phyloP scores from a whole-genome alignment of 2,888 invertebrate genomes.

The Lathronympha strigana region DNA sequence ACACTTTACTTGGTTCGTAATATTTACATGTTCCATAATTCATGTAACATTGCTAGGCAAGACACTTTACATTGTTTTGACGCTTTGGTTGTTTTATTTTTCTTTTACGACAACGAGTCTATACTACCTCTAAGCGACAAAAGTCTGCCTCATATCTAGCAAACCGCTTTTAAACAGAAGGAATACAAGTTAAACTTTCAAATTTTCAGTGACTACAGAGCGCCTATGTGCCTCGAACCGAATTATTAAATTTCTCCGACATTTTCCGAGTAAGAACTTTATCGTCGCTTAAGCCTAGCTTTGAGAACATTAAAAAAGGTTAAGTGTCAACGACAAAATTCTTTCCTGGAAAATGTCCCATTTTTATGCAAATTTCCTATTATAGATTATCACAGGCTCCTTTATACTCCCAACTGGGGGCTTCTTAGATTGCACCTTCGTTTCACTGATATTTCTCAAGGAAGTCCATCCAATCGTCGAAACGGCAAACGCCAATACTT shows the following conservation, averaged over 20 bases:
- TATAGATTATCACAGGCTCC: conserved; percentile 80
- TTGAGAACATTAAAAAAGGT: not conserved
- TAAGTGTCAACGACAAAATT: conserved; percentile 7
- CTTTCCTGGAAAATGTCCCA: conserved; percentile 16
- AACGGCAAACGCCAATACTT: conserved; percentile 23
- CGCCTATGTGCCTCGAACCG: conserved; percentile 63
- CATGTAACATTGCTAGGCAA: conserved; percentile 26
- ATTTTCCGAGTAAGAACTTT: conserved; percentile 6
- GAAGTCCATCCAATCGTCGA: conserved; percentile 44
- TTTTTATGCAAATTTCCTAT: conserved; percentile 61
- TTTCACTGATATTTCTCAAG: conserved; percentile 64
- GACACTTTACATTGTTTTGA: conserved; percentile 10
- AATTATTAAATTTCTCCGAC: conserved; percentile 53
- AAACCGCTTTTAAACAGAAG: not conserved
- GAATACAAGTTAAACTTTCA: conserved; percentile 39
- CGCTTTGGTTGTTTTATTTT: conserved; percentile 15
- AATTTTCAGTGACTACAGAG: conserved; percentile 57
- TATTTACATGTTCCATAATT: conserved; percentile 29
- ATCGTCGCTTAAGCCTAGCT: conserved; percentile 2
- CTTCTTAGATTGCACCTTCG: conserved; percentile 73
- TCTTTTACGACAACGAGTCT: conserved; percentile 1
- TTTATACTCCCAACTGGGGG: conserved; percentile 69
- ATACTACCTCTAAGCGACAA: conserved; percentile 1
- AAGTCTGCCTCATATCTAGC: not conserved
- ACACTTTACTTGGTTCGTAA: conserved; percentile 33